Base-by-base conservation (phyloP, 2,797 vertebrate species). In the Luscinia megarhynchos region DNA sequence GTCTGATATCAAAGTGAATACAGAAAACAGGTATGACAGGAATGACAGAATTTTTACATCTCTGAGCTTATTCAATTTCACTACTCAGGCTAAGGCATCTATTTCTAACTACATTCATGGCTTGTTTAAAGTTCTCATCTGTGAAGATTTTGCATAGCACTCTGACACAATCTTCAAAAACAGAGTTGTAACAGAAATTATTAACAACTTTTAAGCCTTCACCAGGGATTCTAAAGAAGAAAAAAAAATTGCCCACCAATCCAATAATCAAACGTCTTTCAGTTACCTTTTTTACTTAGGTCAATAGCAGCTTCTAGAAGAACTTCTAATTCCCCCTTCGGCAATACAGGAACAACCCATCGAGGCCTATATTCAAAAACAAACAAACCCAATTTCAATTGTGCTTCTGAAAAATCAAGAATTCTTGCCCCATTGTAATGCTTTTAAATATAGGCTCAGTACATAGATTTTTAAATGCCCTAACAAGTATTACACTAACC, bases 271-370 rank as follows among this genome's bases (percentile, higher is more conserved):
- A 85, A 24, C 64, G 27, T 40, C 66, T 86, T 76, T 89, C 81
- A 89, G 82, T 95, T 98, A 99, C 99, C 99, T 99, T 99, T 99
- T 99, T 99, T 99, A 99, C 99, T 99, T 98, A 99, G 98, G 97
- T 99, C 99, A 97, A 99, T 99, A 98, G 99, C 99, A 98, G 99
- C 99, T 99, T 99, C 99, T 98, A 99, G 98, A 98, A 99, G 99
- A 98, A 99, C 99, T 99, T 99, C 99, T 98, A 99, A 98, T 98
- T 99, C 99, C 98, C 99, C 99, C 98, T 99, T 99, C 97, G 99
- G 99, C 98, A 99, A 98, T 97, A 99, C 99, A 98, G 99, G 99
- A 98, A 99, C 99, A 94, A 99, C 99, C 99, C 99, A 99, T 97
- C 99, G 99, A 98, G 99, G 99, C 98, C 99, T 99, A 81, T 27